Evolutionary conservation across 2,113 vertebrate genomes (phyloP).

Genomic region (Nymphicus hollandicus): DNA sequence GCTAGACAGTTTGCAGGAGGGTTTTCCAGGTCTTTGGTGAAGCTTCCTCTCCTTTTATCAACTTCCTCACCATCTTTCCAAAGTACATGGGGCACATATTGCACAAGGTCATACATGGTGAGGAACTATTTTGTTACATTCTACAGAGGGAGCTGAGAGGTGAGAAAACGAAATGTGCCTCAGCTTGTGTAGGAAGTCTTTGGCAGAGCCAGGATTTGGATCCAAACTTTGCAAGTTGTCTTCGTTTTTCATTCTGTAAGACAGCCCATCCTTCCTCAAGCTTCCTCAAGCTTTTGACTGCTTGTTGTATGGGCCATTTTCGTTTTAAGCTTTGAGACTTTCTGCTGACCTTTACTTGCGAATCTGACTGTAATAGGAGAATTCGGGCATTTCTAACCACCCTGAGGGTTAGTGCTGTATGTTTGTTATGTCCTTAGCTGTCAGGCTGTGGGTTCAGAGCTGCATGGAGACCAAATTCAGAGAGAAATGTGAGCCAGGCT

Average conservation of each 20-base stretch:
- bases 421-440: conserved; percentile 22
- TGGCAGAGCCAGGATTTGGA: background rate
- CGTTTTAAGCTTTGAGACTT: background rate
- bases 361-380: background rate
- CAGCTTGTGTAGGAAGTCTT: background rate
- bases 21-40: background rate
- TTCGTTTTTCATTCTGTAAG: background rate
- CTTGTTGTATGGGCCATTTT: background rate
- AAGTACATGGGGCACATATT: background rate
- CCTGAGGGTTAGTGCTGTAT: background rate
- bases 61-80: background rate
- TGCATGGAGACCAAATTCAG: background rate
- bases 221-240: background rate
- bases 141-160: background rate
- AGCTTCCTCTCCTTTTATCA: background rate
- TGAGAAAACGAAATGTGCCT: background rate
- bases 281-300: background rate
- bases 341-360: conserved; percentile 7
- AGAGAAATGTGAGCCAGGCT: conserved; percentile 22
- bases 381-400: background rate
- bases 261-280: background rate
- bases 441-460: conserved; percentile 7
- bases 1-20: background rate
- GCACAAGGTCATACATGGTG: background rate
- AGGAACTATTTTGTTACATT: background rate